Percentiles rank a stretch among this genome's conserved stretches.
Evolutionary conservation across 1,140 invertebrate species (phyloP).

Genomic region (Drosophila nigrodunni): DNA sequence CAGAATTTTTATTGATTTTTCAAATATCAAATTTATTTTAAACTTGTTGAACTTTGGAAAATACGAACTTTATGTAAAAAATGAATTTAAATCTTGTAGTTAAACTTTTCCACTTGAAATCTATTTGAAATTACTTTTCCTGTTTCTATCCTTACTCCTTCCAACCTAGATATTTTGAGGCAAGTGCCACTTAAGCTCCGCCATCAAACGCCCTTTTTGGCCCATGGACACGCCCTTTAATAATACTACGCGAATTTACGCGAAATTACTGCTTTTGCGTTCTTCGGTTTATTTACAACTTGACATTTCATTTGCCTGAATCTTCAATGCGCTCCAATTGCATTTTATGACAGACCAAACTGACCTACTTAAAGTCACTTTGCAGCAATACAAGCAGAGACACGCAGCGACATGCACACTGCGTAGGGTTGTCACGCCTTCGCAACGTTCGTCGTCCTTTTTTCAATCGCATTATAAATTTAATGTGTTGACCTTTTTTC

Average conservation of each 20-base stretch:
- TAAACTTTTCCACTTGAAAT: not conserved
- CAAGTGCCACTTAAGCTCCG: slow-evolving; percentile 5
- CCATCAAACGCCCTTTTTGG: slow-evolving; percentile 12
- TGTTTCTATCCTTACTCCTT: not conserved
- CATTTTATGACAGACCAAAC: slow-evolving; percentile 79
- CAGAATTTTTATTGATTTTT: slow-evolving; percentile 5
- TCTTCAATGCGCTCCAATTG: slow-evolving; percentile 78
- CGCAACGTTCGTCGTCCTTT: slow-evolving; percentile 28
- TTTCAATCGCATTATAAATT: slow-evolving; percentile 79
- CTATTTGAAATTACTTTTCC: slow-evolving; percentile 4
- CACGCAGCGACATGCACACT: slow-evolving; percentile 19
- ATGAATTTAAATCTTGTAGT: too few species aligned
- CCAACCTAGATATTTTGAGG: slow-evolving; percentile 10
- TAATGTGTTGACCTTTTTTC: slow-evolving; percentile 76
- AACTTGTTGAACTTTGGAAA: not conserved
- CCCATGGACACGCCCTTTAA: slow-evolving; percentile 6
- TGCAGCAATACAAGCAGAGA: slow-evolving; percentile 12
- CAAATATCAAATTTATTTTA: too few species aligned
- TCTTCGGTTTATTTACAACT: slow-evolving; percentile 69
- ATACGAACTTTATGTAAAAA: too few species aligned
- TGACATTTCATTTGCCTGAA: slow-evolving; percentile 75
- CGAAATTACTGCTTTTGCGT: slow-evolving; percentile 5
- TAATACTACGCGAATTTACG: slow-evolving; percentile 11
- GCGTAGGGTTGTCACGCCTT: slow-evolving; percentile 20
- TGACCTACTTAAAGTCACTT: slow-evolving; percentile 74